Evolutionary conservation across 2,888 invertebrate species (phyloP).

Genomic region (Hydroisotoma schaefferi): DNA sequence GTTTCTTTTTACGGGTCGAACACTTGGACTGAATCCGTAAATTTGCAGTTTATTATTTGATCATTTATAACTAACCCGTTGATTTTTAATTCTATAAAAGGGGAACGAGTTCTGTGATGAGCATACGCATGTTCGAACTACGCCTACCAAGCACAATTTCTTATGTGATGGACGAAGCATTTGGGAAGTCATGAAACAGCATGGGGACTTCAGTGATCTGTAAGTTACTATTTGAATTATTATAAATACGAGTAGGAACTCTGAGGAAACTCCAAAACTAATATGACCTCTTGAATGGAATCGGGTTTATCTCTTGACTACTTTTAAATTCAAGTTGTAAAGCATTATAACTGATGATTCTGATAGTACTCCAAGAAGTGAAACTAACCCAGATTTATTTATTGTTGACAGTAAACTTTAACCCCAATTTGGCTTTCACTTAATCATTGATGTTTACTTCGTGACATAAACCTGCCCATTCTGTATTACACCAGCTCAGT

Average conservation of each 20-base stretch:
- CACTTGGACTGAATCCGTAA: background rate
- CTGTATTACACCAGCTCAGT: background rate
- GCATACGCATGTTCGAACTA: slow-evolving; percentile 60
- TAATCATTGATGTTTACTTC: background rate
- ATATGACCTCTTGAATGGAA: too few relatives aligned
- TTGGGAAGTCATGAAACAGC: slow-evolving; percentile 60
- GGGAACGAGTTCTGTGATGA: slow-evolving; percentile 64
- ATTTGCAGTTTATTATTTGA: slow-evolving; percentile 1
- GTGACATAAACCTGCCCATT: background rate
- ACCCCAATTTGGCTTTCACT: background rate
- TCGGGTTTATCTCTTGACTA: background rate
- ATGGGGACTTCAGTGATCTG: slow-evolving; percentile 56
- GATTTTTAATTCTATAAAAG: slow-evolving; percentile 48
- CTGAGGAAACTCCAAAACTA: too few relatives aligned
- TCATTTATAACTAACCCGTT: slow-evolving; percentile 28
- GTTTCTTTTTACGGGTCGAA: too few relatives aligned
- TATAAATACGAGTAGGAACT: too few relatives aligned
- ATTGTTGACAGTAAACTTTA: background rate
- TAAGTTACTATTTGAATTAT: slow-evolving; percentile 41
- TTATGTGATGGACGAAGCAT: slow-evolving; percentile 62
- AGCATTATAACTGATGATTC: too few relatives aligned
- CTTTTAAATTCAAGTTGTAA: background rate
- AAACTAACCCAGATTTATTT: background rate
- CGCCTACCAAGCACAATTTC: slow-evolving; percentile 65
- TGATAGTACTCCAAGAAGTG: background rate